Base-by-base conservation (phyloP, 2,888 invertebrate genomes). In the Tridacna gigas region DNA sequence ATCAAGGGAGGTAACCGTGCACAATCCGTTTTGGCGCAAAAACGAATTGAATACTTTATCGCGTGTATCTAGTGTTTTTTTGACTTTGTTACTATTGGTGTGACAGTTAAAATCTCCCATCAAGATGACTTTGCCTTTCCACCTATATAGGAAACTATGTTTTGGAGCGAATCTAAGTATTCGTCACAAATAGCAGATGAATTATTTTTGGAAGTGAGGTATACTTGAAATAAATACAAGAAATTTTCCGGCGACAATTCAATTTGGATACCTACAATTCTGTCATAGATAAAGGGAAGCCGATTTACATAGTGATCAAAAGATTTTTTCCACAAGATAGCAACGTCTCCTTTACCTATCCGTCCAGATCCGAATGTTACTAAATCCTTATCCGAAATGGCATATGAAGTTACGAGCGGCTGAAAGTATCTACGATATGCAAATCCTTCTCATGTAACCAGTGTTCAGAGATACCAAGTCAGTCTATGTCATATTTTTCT, bases 201-300 rank as follows among this genome's bases (percentile, higher is more conserved):
- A 18, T 73, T 45, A n/a, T 73, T 73, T n/a, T 26, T 20, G n/a
- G 48, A 73, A 47, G 73, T 45, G 13, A 73, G 15, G 48, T 73
- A 73, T 12, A 73, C 48, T 45, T 73, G 73, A n/a, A 73, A 18
- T 48, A 73, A n/a, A 25, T 73, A 73, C 7, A 73, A 15, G 45
- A 73, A 73, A 18, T 37, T 69, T 11, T 69, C n/a, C n/a, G 26
- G 26, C 20, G 69, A 25, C 69, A 69, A 13, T 69, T 69, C 28
- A 15, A 28, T 22, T n/a, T 69, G 69, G 20, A 69, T 26, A 69
- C 69, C 69, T 13, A 69, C n/a, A 37, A 69, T 69, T 7, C 37
- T 18, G 37, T 69, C 69, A 28, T 69, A 13, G 12, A 22, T 26
- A 26, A 28, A 22, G 13, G 26, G 20, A 15, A 69, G 45, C 12